phyloP scores from a whole-genome alignment of 1,140 invertebrate species.

The Euura lappo region DNA sequence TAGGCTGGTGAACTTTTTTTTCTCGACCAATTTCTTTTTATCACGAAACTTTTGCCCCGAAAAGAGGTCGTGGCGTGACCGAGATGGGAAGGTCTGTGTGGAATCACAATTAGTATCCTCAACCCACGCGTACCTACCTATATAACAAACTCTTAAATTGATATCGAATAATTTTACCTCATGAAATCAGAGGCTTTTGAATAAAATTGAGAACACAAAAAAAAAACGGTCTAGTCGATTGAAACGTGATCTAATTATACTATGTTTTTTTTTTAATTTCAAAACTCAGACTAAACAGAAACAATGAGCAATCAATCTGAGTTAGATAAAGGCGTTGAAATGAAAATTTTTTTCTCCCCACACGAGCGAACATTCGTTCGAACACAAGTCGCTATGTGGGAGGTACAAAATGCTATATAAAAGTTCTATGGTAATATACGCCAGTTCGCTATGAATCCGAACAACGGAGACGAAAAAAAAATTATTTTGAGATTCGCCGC shows the following conservation, averaged over 20 bases:
- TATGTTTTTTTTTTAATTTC: too few relatives aligned
- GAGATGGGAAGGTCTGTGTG: neutral
- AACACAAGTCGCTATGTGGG: too few relatives aligned
- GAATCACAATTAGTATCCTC: conserved; percentile 1
- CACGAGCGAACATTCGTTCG: too few relatives aligned
- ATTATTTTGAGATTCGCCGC: neutral
- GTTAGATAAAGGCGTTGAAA: conserved; percentile 8
- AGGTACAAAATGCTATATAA: neutral
- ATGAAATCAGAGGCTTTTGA: neutral
- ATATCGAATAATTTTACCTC: conserved; percentile 2
- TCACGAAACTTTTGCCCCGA: neutral
- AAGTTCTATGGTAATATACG: neutral
- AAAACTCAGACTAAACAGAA: neutral
- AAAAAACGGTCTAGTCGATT: too few relatives aligned
- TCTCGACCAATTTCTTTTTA: neutral
- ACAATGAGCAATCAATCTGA: conserved; percentile 9
- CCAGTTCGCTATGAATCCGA: neutral
- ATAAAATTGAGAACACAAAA: too few relatives aligned
- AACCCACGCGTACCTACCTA: neutral
- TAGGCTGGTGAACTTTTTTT: neutral
- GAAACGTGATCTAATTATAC: too few relatives aligned
- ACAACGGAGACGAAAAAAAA: neutral
- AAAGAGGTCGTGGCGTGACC: neutral
- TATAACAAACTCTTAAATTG: neutral
- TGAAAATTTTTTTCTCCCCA: too few relatives aligned